Base-by-base conservation (phyloP, 2,888 invertebrate species). In the Callyntrura guangdongensis region DNA sequence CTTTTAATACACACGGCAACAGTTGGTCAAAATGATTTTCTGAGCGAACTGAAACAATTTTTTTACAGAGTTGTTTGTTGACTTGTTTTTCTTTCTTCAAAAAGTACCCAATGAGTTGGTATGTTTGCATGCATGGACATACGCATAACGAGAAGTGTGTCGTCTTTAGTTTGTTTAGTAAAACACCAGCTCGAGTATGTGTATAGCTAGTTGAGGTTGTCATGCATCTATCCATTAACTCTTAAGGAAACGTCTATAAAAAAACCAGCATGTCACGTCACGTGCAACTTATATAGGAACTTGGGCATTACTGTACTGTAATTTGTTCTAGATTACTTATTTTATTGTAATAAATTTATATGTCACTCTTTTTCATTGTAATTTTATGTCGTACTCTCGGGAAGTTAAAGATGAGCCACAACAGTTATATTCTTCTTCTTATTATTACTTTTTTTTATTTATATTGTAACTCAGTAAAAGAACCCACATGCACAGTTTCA, bases 251-350 rank as follows among this genome's bases (percentile, higher is more conserved):
- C 61, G 64, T 64, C 64, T 20, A 64, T 82, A 82, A 82, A 82
- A 81, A 64, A 36, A 61, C 36, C 82, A 82, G 82, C 82, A 27
- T 82, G 82, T 82, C 64, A 61, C 61, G 49, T 82, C 82, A 82
- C 82, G 82, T 64, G 36, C 36, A 36, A 36, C 36, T 36, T 36
- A 36, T 45, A 82, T 47, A 64, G 36, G 22, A 64, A 64, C 45
- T 82, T 22, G 82, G 45, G 45, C 64, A 82, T 36, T 36, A 36
- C 36, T 36, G 20, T 64, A 82, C 82, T 64, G 64, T 64, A 82
- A 82, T 64, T 82, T 64, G 82, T 82, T 82, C 82, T 82, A 82
- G 36, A 82, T 82, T 82, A 53, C 17, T 47, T 69, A 69, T 27
- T 45, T n/a, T 36, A 36, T 36, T 72, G 27, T n/a, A n/a, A 17